Evolutionary conservation across 2,888 invertebrate species (phyloP).

Genomic region (Nephrocerus scutellatus): DNA sequence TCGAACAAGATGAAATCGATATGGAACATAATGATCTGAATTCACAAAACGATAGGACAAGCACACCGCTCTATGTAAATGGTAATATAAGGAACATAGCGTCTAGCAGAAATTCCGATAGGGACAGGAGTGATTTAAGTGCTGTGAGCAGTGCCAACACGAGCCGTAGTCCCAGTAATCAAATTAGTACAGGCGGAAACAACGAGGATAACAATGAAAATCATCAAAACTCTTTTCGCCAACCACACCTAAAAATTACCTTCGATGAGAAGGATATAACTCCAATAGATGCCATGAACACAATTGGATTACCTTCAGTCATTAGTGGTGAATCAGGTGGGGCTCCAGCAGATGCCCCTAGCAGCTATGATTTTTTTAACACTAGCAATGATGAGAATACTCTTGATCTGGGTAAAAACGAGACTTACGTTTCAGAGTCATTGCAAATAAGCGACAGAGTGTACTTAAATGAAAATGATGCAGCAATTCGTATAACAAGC

Average conservation of each 20-base stretch:
- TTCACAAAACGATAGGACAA: constrained; percentile 34
- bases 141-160: constrained; percentile 15
- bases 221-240: too few relatives aligned
- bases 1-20: constrained; percentile 39
- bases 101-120: constrained; percentile 6
- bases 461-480: constrained; percentile 34
- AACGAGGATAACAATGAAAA: constrained; percentile 13
- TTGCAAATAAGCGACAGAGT: constrained; percentile 41
- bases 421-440: constrained; percentile 43
- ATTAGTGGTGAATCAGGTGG: constrained; percentile 6
- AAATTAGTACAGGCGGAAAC: constrained; percentile 7
- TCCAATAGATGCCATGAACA: constrained; percentile 39
- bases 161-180: constrained; percentile 13
- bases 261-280: too few relatives aligned
- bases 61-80: constrained; percentile 42
- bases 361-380: constrained; percentile 16
- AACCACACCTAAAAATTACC: too few relatives aligned
- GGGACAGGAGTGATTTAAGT: constrained; percentile 12
- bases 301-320: constrained; percentile 41
- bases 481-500: constrained; percentile 30
- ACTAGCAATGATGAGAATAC: constrained; percentile 24
- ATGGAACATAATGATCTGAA: constrained; percentile 35
- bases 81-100: constrained; percentile 28
- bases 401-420: constrained; percentile 36
- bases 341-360: constrained; percentile 10